Evolutionary conservation across 2,888 invertebrate species (phyloP).

Genomic region (Listrodromus nycthemerus): DNA sequence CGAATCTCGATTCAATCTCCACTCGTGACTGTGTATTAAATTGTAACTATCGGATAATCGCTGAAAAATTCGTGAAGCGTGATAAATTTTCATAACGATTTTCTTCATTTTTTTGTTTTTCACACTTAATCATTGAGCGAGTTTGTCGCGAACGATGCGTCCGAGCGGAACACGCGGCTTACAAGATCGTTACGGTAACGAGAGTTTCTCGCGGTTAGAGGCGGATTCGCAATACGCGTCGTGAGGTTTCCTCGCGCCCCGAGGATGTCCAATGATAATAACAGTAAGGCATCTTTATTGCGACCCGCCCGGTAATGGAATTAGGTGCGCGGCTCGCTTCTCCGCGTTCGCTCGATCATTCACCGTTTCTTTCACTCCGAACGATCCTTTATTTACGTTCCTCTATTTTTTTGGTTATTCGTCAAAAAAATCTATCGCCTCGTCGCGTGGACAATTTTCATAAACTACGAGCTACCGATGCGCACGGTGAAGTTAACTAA

Average conservation of each 20-base stretch:
- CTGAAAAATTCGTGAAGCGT: too few relatives aligned
- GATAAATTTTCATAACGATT: too few relatives aligned
- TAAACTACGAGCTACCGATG: slow-evolving; percentile 19
- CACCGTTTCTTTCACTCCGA: slow-evolving; percentile 5
- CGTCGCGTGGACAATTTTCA: slow-evolving; percentile 40
- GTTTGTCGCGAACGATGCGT: slow-evolving; percentile 50
- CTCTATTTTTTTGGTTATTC: slow-evolving; percentile 8
- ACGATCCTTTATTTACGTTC: background rate
- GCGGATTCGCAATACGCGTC: slow-evolving; percentile 59
- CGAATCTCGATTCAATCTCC: too few relatives aligned
- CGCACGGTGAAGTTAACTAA: background rate
- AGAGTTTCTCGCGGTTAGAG: slow-evolving; percentile 31
- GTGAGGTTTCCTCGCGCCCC: slow-evolving; percentile 40
- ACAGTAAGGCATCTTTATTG: slow-evolving; percentile 76
- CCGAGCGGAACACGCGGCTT: slow-evolving; percentile 24
- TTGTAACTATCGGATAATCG: too few relatives aligned
- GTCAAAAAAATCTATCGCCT: background rate
- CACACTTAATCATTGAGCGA: slow-evolving; percentile 26
- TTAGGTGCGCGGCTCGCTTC: slow-evolving; percentile 69
- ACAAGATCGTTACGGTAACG: slow-evolving; percentile 68
- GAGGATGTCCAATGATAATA: slow-evolving; percentile 72
- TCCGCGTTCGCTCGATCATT: slow-evolving; percentile 22
- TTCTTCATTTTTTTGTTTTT: too few relatives aligned
- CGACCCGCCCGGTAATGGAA: slow-evolving; percentile 75
- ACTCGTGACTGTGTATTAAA: too few relatives aligned